These are phyloP conservation scores for Drosophila willistoni DNA, from an alignment of 1,140 invertebrate species.

Conservation along the genomic window DNA sequence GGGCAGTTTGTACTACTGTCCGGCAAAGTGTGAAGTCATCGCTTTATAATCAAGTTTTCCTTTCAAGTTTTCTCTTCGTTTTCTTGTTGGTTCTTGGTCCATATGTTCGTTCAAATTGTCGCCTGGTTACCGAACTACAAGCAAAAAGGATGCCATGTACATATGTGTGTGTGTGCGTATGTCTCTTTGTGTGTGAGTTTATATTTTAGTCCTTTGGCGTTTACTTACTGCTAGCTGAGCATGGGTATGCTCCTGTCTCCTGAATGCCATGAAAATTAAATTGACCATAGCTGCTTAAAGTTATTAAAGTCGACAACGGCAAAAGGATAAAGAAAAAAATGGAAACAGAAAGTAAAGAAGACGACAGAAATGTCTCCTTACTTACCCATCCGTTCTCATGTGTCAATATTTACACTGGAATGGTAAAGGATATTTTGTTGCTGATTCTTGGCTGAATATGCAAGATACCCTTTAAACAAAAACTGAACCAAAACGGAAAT, in stretches of 20 bases:
- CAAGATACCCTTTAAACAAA: conserved; percentile 10
- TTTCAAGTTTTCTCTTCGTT: conserved; percentile 66
- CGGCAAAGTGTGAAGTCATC: conserved; percentile 82
- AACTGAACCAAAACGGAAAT: neutral
- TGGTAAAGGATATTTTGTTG: neutral
- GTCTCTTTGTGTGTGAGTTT: conserved; percentile 24
- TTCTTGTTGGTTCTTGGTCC: conserved; percentile 37
- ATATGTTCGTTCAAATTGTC: conserved; percentile 78
- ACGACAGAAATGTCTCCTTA: conserved; percentile 18
- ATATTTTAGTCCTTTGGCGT: conserved; percentile 55
- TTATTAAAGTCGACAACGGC: conserved; percentile 66
- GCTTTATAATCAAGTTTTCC: conserved; percentile 83
- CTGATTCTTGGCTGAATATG: neutral
- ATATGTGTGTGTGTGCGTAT: neutral
- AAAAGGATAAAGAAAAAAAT: conserved; percentile 35
- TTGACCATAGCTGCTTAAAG: conserved; percentile 82
- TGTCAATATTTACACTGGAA: conserved; percentile 31
- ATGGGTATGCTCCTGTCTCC: conserved; percentile 19
- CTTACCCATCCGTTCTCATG: neutral
- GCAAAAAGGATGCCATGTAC: conserved; percentile 38
- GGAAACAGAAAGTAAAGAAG: conserved; percentile 27
- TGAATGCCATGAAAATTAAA: conserved; percentile 79
- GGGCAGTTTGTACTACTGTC: conserved; percentile 37
- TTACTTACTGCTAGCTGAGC: conserved; percentile 51
- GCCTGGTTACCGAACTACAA: conserved; percentile 41